Base-by-base conservation (phyloP, 2,888 invertebrate genomes). In the Kryphioiulus occultus region DNA sequence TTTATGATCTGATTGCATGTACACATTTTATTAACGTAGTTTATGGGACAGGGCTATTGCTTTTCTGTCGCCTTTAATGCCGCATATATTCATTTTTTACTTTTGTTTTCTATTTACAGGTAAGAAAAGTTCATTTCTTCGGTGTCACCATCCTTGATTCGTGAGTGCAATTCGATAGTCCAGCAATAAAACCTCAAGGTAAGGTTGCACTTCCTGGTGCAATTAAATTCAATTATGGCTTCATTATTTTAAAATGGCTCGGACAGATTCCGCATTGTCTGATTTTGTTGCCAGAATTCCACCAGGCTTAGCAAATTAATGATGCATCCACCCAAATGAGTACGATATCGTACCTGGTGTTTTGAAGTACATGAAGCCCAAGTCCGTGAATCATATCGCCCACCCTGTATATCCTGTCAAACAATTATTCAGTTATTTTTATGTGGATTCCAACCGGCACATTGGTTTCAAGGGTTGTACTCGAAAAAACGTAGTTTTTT, bases 221-320 rank as follows among this genome's bases (percentile, higher is more conserved):
- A 12, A 78, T 78, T 78, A 78, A 78, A 78, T 15, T 30, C 22
- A 78, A 78, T 78, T 78, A 78, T 22, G 78, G 15, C 26, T 30
- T 12, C 30, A 78, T 78, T 78, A 78, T 78, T 17, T 15, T 30
- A 7, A 30, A 78, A 30, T 15, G 5, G 26, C 7, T 22, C 0
- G 68, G 68, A 68, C 22, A 78, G 30, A 78, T 78, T 78, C 78
- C 78, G 78, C 78, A 78, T 78, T 78, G 78, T 30, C 30, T 30
- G 30, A 12, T 15, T 78, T 19, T 53, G 30, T 78, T 78, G 30
- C 78, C 78, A 30, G 78, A 15, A 78, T 30, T 78, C 78, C 30
- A 78, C 78, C 26, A 15, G 22, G 78, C 78, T 30, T 78, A 78
- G 9, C 78, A 26, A n/a, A 78, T 26, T 30, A 78, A 78, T 78